Evolutionary conservation across 1,140 invertebrate genomes (phyloP), one percentile per base, ranked within the genome.

Genomic region (Amphibalanus amphitrite): DNA sequence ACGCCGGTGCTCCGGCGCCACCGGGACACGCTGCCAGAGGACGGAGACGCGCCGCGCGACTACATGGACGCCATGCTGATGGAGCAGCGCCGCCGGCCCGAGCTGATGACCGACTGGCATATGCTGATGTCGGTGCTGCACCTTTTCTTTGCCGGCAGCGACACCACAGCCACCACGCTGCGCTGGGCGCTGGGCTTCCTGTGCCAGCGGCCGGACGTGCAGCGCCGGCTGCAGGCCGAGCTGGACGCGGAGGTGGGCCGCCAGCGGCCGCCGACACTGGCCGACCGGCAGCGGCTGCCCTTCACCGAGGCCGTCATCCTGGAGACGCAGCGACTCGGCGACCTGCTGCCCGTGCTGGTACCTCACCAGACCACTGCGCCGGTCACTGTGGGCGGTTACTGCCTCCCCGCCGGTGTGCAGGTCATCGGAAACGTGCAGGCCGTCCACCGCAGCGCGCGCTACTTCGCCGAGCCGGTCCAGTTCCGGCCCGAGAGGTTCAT

Each of bases 401-500:
- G 26, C 3, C 20, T 65, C 3, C 64, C 64, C 3, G 23, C 64
- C 20, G 64, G 64, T n/a, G 64, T 65, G 3, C 23, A n/a, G 64
- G 64, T 65, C 26, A 23, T 65, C 3, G 64, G 10, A 6, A 65
- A 65, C 64, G 23, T 65, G 23, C 64, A 26, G 3, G 20, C 6
- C 26, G 64, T 65, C 4, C 64, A 65, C 64, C 20, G n/a, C 23
- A 65, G 26, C 26, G 64, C 4, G 20, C 23, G 26, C 6, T 6
- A 15, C 10, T 65, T 65, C 64, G 10, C 64, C 3, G 83, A 90
- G 70, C 89, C 90, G 0, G 77, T 85, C 3, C 78, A 77, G n/a
- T 91, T 91, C 76, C 82, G 83, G 23, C 90, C 90, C 0, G 89
- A 90, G 76, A 83, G 90, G 75, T 91, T 91, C 75, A 69, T 88